These are phyloP conservation scores for Trypoxylus dichotomus DNA, from an alignment of 1,140 invertebrate species.

Conservation along the genomic window DNA sequence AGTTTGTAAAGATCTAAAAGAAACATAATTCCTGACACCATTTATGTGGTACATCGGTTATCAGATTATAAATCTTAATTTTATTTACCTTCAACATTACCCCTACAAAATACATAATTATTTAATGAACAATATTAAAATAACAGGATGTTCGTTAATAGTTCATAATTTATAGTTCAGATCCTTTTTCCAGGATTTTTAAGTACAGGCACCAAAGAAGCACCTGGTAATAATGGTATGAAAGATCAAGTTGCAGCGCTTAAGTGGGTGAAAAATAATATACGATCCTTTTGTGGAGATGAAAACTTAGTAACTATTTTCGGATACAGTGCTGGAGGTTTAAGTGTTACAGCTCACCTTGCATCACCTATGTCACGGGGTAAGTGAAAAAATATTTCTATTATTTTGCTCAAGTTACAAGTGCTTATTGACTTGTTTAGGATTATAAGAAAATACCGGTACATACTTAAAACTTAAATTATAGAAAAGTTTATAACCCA, in stretches of 20 bases:
- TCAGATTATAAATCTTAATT: too few species aligned
- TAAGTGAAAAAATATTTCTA: not conserved
- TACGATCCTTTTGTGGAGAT: slow-evolving; percentile 75
- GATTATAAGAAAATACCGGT: too few species aligned
- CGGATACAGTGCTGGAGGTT: slow-evolving; percentile 72
- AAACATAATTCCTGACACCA: too few species aligned
- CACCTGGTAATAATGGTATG: slow-evolving; percentile 73
- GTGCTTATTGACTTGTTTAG: too few species aligned
- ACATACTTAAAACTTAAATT: too few species aligned
- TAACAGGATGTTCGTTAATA: slow-evolving; percentile 52
- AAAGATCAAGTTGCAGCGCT: slow-evolving; percentile 75
- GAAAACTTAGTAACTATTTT: slow-evolving; percentile 67
- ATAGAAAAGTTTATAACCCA: too few species aligned
- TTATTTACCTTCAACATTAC: too few species aligned
- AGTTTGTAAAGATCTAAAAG: too few species aligned
- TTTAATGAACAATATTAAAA: too few species aligned
- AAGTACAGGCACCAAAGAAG: slow-evolving; percentile 63
- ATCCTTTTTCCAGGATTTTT: slow-evolving; percentile 62
- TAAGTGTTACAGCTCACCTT: slow-evolving; percentile 67
- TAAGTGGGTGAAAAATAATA: slow-evolving; percentile 74
- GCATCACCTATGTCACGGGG: slow-evolving; percentile 71
- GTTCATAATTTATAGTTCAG: slow-evolving; percentile 53
- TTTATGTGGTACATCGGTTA: too few species aligned
- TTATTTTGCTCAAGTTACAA: too few species aligned
- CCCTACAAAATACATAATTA: too few species aligned